Evolutionary conservation across 2,888 invertebrate species (phyloP), one percentile per base, ranked within the genome.

Genomic region (Caenorhabditis becei): DNA sequence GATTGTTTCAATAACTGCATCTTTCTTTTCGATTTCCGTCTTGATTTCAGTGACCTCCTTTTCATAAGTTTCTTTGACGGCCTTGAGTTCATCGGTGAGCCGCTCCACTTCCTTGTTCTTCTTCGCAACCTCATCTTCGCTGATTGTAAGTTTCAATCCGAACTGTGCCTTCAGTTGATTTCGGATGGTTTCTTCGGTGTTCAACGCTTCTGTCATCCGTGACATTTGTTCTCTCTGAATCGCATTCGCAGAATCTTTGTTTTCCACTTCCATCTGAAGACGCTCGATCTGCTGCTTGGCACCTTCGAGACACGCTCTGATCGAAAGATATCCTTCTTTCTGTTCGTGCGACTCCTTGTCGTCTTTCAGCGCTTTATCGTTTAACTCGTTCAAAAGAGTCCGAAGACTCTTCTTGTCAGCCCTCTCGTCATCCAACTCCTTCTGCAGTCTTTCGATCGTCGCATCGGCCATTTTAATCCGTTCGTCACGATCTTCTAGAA

Each of bases 281-380:
- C 20, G 24, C 18, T 74, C 49, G 18, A 65, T 59, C 14, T 23
- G 20, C 16, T 10, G 24, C 18, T 58, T 65, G 0, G 65, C 35
- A 1, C 28, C 20, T 35, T 74, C 65, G 5, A 74, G 49, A 16
- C 65, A 59, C 5, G 63, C 44, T 41, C 59, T 49, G 26, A 54
- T 28, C 0, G 35, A 18, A 5, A 51, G 23, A 1, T 26, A 20
- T 35, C 49, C 58, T 37, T 74, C 74, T 4, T n/a, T 51, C 2
- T 59, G 23, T 8, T 65, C 59, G 41, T 74, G 74, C 11, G 1
- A 51, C 11, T 35, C 49, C 20, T 24, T 58, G 28, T 74, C 74
- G 11, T 10, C 16, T 2, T 20, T 23, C 35, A 74, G 11, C 2
- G 35, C 56, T 8, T 65, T 58, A 23, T 49, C 63, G 14, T 74